Base-by-base conservation (phyloP, 2,888 invertebrate genomes). In the Athalia circularis region DNA sequence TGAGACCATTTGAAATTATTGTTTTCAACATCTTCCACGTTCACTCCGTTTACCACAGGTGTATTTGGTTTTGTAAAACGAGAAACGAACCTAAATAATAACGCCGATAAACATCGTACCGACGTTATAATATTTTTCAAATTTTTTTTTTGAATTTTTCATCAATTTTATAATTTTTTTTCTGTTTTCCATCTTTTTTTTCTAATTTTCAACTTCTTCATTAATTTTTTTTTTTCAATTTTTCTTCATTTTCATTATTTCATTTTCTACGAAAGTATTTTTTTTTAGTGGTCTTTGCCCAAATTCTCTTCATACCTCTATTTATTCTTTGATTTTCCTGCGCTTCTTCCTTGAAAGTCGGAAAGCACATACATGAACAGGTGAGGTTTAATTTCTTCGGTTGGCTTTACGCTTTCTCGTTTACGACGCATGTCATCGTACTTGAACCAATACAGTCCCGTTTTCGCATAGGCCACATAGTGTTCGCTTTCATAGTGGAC, bases 381-480 rank as follows among this genome's bases (percentile, higher is more conserved):
- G 43, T 72, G 59, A 7, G 72, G 59, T 72, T 59, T 59, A 7
- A 72, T 59, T 8, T 45, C 57, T 47, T 57, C 15, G 7, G 45
- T 11, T 13, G 43, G 47, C 13, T 72, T 57, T 1, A 59, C 59
- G 43, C 57, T 72, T n/a, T 72, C 45, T 72, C 72, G 57, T 13
- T 72, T 59, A n/a, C 57, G 57, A 11, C 6, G 47, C 72, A 72
- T 72, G 13, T 72, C 72, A 72, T 72, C 13, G 15, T 72, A 72
- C 59, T 7, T 47, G 13, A 57, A 59, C 72, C 59, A 72, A 9
- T 72, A 59, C 45, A 72, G 45, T 5, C 72, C 72, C n/a, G 45
- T 59, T 29, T 72, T 57, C 45, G 72, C 13, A 59, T 72, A 72
- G 3, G 72, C 72, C 5, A 47, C 45, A 47, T 72, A 59, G 45